Evolutionary conservation across 1,140 invertebrate species (phyloP), one percentile per base, ranked within the genome.

Genomic region (Pomacea maculata): DNA sequence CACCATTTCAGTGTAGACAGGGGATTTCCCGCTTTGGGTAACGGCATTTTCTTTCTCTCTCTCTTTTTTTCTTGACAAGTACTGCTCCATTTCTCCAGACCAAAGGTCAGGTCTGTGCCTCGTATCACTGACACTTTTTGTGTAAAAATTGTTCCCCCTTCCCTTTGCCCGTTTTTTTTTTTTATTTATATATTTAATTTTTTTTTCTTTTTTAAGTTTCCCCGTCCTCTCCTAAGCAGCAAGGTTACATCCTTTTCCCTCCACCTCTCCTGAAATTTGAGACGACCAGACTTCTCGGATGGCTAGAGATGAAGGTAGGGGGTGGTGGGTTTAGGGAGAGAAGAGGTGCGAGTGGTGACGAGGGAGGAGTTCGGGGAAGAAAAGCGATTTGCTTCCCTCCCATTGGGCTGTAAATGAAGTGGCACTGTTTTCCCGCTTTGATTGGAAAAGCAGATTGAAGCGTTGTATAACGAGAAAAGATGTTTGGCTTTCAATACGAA

Each of bases 401-500:
- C 15, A 4, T 61, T 61, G 57, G 57, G 57, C 75, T n/a, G 77
- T 57, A 70, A 78, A 78, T 78, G 77, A 78, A 78, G 77, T 78
- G 77, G 67, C 77, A 78, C 77, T 78, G 77, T 78, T 70, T 78
- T 64, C 63, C 19, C 45, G 14, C 65, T 61, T 19, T 78, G 77
- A 78, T 78, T 64, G 67, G 77, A 65, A 67, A 21, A 78, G 65
- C 77, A 78, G 77, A 78, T 71, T 78, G 77, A 67, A 65, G 67
- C 67, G 65, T 78, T 78, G 77, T 78, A 65, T 78, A 71, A 78
- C 21, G 77, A 70, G 77, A 78, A 67, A 67, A 67, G 77, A n/a
- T 71, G 65, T 78, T 78, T 78, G 15, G 19, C 77, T 78, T 78
- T 71, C 45, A 54, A 71, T 78, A 11, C 75, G 25, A 45, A 6